A percentile compares a stretch with the other conserved stretches of the same genome.
phyloP scores from a whole-genome alignment of 2,888 invertebrate genomes.

The Eulithis prunata region DNA sequence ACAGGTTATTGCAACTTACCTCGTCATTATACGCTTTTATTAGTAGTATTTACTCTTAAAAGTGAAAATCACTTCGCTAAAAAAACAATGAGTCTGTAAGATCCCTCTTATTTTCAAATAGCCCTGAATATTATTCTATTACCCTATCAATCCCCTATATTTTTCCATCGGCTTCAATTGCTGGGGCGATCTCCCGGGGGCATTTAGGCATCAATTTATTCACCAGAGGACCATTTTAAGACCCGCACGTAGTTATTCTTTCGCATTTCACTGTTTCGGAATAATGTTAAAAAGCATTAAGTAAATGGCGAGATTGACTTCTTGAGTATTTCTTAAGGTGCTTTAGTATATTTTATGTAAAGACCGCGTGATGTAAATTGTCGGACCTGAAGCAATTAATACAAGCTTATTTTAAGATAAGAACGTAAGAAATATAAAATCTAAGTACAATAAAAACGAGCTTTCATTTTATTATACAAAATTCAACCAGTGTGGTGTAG shows the following conservation, averaged over 20 bases:
- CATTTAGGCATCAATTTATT: conserved; percentile 51
- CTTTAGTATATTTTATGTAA: neutral
- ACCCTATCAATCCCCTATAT: conserved; percentile 38
- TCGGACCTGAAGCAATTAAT: too few species aligned
- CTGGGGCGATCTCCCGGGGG: conserved; percentile 43
- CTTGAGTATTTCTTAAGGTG: conserved; percentile 4
- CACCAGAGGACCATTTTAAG: conserved; percentile 31
- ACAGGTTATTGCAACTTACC: too few species aligned
- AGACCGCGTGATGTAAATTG: too few species aligned
- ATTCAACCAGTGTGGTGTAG: too few species aligned
- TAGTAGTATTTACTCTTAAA: too few species aligned
- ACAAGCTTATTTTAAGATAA: too few species aligned
- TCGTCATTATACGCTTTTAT: too few species aligned
- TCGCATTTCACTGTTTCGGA: conserved; percentile 31
- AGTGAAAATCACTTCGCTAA: conserved; percentile 15
- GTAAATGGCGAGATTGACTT: conserved; percentile 26
- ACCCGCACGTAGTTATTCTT: conserved; percentile 34
- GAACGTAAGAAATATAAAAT: too few species aligned
- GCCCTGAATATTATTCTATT: conserved; percentile 36
- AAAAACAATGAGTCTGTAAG: conserved; percentile 14
- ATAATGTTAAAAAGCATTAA: conserved; percentile 31
- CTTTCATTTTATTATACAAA: too few species aligned
- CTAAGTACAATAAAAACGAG: too few species aligned
- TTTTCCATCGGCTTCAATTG: conserved; percentile 46
- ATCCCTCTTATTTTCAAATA: conserved; percentile 31